phyloP scores from a whole-genome alignment of 2,113 vertebrate species.

The Sialia sialis region DNA sequence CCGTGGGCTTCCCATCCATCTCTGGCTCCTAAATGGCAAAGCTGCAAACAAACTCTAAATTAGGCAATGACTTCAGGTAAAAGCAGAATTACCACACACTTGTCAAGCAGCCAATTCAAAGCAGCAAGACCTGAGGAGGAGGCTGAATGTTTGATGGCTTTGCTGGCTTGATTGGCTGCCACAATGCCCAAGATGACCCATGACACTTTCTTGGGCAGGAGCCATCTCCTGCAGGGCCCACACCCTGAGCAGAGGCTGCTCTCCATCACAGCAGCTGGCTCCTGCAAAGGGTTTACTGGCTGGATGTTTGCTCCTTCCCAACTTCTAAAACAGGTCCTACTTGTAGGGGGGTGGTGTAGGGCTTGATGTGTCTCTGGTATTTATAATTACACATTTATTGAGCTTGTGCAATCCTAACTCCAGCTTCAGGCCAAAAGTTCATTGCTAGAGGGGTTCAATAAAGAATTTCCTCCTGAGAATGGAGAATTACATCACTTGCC shows the following conservation, averaged over 20 bases:
- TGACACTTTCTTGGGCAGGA: slow-evolving; percentile 47
- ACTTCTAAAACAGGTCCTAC: slow-evolving; percentile 43
- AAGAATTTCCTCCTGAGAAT: slow-evolving; percentile 54
- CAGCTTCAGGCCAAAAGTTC: slow-evolving; percentile 62
- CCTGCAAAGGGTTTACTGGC: background rate
- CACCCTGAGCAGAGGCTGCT: background rate
- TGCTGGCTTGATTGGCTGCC: slow-evolving; percentile 26
- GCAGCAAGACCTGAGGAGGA: slow-evolving; percentile 36
- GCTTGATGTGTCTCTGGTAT: slow-evolving; percentile 28
- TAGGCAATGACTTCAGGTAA: slow-evolving; percentile 48
- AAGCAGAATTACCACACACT: slow-evolving; percentile 47
- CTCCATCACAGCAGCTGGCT: background rate
- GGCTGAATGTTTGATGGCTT: slow-evolving; percentile 14
- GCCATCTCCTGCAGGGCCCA: slow-evolving; percentile 49
- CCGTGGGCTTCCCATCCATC: slow-evolving; percentile 24
- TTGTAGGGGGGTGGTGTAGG: background rate
- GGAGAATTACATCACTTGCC: slow-evolving; percentile 49
- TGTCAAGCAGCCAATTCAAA: slow-evolving; percentile 57
- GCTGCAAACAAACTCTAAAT: slow-evolving; percentile 52
- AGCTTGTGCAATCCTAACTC: slow-evolving; percentile 52
- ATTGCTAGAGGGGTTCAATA: slow-evolving; percentile 52
- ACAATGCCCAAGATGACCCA: slow-evolving; percentile 5
- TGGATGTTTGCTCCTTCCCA: background rate
- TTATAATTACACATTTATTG: slow-evolving; percentile 59
- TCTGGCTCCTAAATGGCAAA: slow-evolving; percentile 23